phyloP scores from a whole-genome alignment of 1,140 invertebrate genomes.

The Batillaria attramentaria region DNA sequence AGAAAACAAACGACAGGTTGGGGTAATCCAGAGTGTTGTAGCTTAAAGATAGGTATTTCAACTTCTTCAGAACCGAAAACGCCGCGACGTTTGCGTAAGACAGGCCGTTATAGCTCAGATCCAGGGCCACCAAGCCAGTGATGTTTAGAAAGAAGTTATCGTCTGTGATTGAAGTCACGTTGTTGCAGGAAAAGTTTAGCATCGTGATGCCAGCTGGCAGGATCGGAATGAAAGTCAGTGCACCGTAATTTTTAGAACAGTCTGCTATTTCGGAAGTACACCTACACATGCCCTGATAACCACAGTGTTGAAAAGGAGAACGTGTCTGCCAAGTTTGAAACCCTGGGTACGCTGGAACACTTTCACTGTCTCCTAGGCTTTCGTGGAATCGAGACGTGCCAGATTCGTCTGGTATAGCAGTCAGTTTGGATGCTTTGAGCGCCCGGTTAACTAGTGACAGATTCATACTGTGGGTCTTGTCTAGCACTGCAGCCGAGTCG shows the following conservation, averaged over 20 bases:
- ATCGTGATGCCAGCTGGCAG: neutral
- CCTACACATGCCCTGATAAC: neutral
- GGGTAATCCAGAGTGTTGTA: neutral
- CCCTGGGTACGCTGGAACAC: no score
- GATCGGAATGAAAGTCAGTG: neutral
- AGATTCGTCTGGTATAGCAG: no score
- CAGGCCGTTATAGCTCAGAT: neutral
- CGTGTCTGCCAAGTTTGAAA: no score
- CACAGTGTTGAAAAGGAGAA: no score
- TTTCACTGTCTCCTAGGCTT: no score
- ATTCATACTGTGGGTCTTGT: no score
- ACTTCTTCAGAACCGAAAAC: neutral
- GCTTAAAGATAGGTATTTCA: neutral
- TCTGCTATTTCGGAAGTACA: neutral
- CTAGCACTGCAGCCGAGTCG: no score
- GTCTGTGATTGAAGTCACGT: neutral
- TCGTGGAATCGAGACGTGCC: no score
- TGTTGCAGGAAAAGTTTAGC: neutral
- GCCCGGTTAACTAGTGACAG: no score
- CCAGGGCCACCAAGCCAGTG: neutral
- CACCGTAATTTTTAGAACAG: neutral
- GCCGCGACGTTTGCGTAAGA: neutral
- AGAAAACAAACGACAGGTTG: neutral
- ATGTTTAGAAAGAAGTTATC: neutral
- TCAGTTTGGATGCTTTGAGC: no score